A percentile compares a stretch with the other conserved stretches of the same genome.
These are phyloP conservation scores for Choristoneura rosaceana DNA, from an alignment of 2,888 invertebrate species.

Conservation along the genomic window DNA sequence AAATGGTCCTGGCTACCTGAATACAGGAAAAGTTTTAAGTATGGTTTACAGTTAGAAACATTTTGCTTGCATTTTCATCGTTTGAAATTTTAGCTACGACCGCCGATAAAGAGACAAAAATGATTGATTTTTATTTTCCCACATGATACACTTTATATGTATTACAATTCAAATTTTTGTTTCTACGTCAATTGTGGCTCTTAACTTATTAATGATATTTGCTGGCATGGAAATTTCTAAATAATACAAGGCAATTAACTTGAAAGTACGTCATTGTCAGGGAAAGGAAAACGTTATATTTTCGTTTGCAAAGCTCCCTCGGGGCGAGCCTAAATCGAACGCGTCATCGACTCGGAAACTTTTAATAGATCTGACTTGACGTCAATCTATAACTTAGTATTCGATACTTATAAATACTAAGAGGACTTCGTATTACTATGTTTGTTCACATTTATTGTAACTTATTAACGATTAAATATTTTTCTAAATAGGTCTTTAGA, in stretches of 20 bases:
- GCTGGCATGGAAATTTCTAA: background rate
- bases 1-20: constrained; percentile 22
- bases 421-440: constrained; percentile 16
- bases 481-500: no score
- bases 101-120: background rate
- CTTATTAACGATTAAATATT: background rate
- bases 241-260: constrained; percentile 5
- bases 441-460: background rate
- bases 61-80: background rate
- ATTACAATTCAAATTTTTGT: background rate
- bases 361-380: constrained; percentile 69
- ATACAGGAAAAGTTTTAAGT: constrained; percentile 9
- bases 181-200: background rate
- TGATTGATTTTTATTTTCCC: background rate
- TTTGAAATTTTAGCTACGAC: background rate
- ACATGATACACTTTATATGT: background rate
- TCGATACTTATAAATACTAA: constrained; percentile 24
- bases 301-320: constrained; percentile 20
- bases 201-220: background rate
- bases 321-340: constrained; percentile 40
- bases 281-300: constrained; percentile 15
- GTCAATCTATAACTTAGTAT: constrained; percentile 52
- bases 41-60: constrained; percentile 11
- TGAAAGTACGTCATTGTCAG: background rate
- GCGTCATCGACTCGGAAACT: constrained; percentile 68